These are phyloP conservation scores for Phenganax subtilis DNA, from an alignment of 92 coral and sea anemone genomes.

Conservation along the genomic window DNA sequence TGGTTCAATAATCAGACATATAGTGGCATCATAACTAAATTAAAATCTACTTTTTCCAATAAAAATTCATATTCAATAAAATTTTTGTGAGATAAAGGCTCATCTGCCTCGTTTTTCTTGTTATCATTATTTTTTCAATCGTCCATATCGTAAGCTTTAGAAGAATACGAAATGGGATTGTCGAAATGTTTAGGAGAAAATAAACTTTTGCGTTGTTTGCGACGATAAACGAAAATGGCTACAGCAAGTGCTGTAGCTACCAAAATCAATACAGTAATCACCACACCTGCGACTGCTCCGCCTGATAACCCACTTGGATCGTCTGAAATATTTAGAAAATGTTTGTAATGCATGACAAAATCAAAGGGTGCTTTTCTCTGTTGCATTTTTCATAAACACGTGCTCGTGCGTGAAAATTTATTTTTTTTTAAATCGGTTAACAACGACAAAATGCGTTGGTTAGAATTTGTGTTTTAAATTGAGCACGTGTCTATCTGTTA, in stretches of 20 bases:
- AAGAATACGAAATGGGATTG: conserved; percentile 60
- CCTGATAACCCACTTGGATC: conserved; percentile 48
- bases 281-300: conserved; percentile 79
- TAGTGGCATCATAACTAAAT: too few relatives aligned
- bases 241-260: conserved; percentile 41
- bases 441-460: too few relatives aligned
- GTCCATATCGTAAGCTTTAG: conserved; percentile 41
- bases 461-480: too few relatives aligned
- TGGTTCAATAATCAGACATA: too few relatives aligned
- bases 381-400: too few relatives aligned
- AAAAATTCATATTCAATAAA: neutral
- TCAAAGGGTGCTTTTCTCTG: too few relatives aligned
- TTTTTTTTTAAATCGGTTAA: too few relatives aligned
- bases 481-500: too few relatives aligned
- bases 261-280: conserved; percentile 60
- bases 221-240: conserved; percentile 46
- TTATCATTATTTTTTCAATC: conserved; percentile 1
- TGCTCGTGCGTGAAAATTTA: too few relatives aligned
- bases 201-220: conserved; percentile 39
- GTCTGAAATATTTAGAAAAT: neutral
- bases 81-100: neutral
- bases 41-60: neutral
- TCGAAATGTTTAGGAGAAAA: conserved; percentile 64
- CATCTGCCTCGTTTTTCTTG: neutral
- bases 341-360: neutral